A percentile compares a stretch with the other conserved stretches of the same genome.
Evolutionary conservation across 2,113 vertebrate species (phyloP).

Genomic region (Oryzias celebensis): DNA sequence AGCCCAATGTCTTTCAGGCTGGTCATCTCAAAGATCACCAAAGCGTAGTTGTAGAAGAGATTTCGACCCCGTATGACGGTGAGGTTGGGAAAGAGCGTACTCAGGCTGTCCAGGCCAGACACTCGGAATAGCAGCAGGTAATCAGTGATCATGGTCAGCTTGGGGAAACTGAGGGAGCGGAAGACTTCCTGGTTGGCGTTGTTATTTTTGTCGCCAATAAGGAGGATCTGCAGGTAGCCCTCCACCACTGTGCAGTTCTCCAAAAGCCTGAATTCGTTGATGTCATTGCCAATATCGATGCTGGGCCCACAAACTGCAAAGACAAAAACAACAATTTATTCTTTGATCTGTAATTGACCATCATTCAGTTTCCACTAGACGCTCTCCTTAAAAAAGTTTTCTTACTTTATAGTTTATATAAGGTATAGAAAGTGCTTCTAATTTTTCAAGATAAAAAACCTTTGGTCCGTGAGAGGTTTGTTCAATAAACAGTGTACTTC

Average conservation of each 20-base stretch:
- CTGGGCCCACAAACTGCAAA: slow-evolving; percentile 88
- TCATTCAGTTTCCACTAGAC: not conserved
- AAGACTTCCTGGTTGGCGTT: slow-evolving; percentile 85
- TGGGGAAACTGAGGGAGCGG: slow-evolving; percentile 91
- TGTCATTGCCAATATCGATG: slow-evolving; percentile 95
- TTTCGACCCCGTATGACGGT: slow-evolving; percentile 93
- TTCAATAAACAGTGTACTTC: slow-evolving; percentile 4
- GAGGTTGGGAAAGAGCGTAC: slow-evolving; percentile 96
- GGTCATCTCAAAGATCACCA: slow-evolving; percentile 99
- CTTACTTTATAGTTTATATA: no score
- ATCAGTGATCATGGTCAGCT: slow-evolving; percentile 94
- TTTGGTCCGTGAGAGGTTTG: slow-evolving; percentile 1
- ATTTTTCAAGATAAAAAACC: no score
- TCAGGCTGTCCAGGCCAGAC: slow-evolving; percentile 93
- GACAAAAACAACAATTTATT: slow-evolving; percentile 3
- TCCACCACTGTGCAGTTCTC: slow-evolving; percentile 98
- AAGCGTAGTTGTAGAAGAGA: slow-evolving; percentile 98
- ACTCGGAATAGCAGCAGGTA: slow-evolving; percentile 96
- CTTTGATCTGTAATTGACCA: not conserved
- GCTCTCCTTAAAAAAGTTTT: not conserved
- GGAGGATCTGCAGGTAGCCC: slow-evolving; percentile 95
- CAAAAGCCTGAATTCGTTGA: slow-evolving; percentile 87
- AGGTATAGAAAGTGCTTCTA: no score
- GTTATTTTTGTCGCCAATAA: slow-evolving; percentile 89
- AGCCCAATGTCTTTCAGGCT: slow-evolving; percentile 97